phyloP scores from a whole-genome alignment of 2,888 invertebrate species.

The Epirrhoe alternata region DNA sequence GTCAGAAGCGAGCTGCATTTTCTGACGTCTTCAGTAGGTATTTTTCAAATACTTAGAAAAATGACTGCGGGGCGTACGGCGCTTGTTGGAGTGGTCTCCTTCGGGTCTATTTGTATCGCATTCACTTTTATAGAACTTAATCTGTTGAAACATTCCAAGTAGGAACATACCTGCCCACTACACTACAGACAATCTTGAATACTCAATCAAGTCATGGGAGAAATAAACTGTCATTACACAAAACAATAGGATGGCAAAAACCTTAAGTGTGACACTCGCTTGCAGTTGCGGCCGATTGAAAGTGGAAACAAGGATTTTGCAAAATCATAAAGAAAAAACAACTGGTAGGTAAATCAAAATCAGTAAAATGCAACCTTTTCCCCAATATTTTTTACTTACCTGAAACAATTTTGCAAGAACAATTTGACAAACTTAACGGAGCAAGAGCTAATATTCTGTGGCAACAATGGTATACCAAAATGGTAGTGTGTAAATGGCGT shows the following conservation, averaged over 20 bases:
- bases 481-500: no score
- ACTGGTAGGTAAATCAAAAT: background rate
- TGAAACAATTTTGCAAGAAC: no score
- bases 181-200: constrained; percentile 9
- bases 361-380: background rate
- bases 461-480: no score
- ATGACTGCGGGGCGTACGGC: no score
- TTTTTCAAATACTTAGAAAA: no score
- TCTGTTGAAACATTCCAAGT: constrained; percentile 22
- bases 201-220: constrained; percentile 34
- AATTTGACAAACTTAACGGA: no score
- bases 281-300: constrained; percentile 8
- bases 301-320: constrained; percentile 7
- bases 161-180: background rate
- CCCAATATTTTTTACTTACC: background rate
- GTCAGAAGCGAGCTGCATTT: no score
- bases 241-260: constrained; percentile 39
- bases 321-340: constrained; percentile 1
- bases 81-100: background rate
- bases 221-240: constrained; percentile 35
- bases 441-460: no score
- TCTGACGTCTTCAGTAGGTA: no score
- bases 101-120: background rate
- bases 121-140: constrained; percentile 11
- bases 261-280: constrained; percentile 23